Base-by-base conservation (phyloP, 2,888 invertebrate genomes). In the Taphrorychus bicolor region DNA sequence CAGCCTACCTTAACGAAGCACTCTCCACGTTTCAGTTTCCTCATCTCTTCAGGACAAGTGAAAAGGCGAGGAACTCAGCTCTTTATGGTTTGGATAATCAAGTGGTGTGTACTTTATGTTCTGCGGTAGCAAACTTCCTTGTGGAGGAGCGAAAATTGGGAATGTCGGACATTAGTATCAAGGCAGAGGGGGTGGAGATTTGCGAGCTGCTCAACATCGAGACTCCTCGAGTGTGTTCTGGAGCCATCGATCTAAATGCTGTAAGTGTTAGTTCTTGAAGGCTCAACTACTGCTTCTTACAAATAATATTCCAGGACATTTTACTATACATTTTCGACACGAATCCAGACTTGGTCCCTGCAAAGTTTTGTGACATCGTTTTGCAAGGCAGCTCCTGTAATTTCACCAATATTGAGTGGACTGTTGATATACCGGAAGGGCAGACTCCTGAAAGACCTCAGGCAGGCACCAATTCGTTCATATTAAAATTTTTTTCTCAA, bases 321-420 rank as follows among this genome's bases (percentile, higher is more conserved):
- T 73, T 89, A 18, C 75, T 84, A n/a, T 85, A 88, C 76, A 89
- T 91, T 48, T 76, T 89, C 9, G 83, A 83, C 62, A 83, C 83
- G 14, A 83, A 83, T 21, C 84, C 84, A 4, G 80, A 83, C 66
- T 80, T 88, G 3, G 84, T 84, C 0, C 82, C 87, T 0, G 78
- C 81, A 5, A 82, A 85, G 19, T 82, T 88, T 45, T 90, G 90
- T 72, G 85, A 86, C 0, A 77, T 87, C 0, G 56, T 87, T 1
- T 70, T 87, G 1, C 89, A 89, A 79, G 80, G 51, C 7, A 23
- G 16, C 18, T 5, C n/a, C 3, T 69, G 69, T 16, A 69, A 66
- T 7, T 56, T 52, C 5, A 61, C 60, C 19, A 56, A 66, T 59
- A 68, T 71, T 23, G 67, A 73, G 14, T 74, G 74, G 74, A 59